phyloP scores from a whole-genome alignment of 2,113 vertebrate genomes.

The Dromas ardeola region DNA sequence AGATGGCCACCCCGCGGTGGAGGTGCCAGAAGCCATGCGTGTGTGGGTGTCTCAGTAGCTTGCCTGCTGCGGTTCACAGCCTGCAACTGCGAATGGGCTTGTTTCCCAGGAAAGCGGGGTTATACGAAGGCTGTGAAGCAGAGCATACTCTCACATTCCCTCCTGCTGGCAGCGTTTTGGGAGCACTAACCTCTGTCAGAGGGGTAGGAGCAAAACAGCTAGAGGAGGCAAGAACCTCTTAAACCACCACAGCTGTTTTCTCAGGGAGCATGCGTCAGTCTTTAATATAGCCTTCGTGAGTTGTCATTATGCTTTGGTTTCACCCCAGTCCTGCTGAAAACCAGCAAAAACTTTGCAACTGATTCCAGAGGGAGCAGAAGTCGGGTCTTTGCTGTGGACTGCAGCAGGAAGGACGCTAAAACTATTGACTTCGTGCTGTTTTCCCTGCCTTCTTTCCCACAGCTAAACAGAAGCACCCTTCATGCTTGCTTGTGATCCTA shows the following conservation, averaged over 20 bases:
- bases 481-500: background rate
- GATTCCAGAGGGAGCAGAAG: background rate
- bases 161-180: background rate
- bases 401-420: background rate
- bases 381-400: background rate
- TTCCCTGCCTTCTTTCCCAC: background rate
- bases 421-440: background rate
- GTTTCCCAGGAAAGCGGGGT: background rate
- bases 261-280: background rate
- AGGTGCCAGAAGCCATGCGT: background rate
- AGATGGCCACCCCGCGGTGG: background rate
- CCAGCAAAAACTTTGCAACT: background rate
- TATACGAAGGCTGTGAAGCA: background rate
- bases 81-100: background rate
- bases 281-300: background rate
- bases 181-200: background rate
- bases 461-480: slow-evolving; percentile 20
- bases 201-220: background rate
- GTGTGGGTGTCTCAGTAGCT: background rate
- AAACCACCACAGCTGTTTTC: background rate
- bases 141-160: background rate
- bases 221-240: background rate
- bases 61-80: background rate
- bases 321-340: background rate
- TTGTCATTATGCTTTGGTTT: slow-evolving; percentile 7